Conservation (phyloP, 2,888 invertebrate genomes). For the Drosophila neonasuta region DNA sequence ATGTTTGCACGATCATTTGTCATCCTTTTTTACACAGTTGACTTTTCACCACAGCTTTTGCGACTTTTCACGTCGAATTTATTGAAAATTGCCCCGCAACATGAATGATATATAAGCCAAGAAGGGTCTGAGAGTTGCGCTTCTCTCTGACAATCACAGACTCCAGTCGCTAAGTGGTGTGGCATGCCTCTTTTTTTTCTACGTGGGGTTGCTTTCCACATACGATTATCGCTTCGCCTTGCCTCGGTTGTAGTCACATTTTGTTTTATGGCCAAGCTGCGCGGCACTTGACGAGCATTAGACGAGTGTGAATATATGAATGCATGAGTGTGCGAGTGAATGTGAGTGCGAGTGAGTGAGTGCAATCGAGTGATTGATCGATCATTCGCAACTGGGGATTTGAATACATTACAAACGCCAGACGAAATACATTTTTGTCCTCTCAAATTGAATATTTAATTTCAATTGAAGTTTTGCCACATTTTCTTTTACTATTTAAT, state of each 20-base stretch:
- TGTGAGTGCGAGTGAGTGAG: slow-evolving; percentile 18
- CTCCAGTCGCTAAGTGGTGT: slow-evolving; percentile 57
- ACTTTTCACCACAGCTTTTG: slow-evolving; percentile 29
- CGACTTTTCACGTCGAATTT: slow-evolving; percentile 56
- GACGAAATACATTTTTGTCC: not conserved
- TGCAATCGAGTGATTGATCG: slow-evolving; percentile 68
- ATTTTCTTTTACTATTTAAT: not conserved
- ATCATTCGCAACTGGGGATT: slow-evolving; percentile 29
- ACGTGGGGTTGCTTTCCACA: slow-evolving; percentile 30
- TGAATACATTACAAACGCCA: slow-evolving; percentile 29
- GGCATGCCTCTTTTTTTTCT: slow-evolving; percentile 38
- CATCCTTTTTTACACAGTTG: slow-evolving; percentile 71
- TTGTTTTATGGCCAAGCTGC: slow-evolving; percentile 56
- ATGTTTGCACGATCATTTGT: slow-evolving; percentile 81
- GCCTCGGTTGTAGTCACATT: slow-evolving; percentile 23
- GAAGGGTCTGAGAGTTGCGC: not conserved
- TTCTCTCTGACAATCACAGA: slow-evolving; percentile 48
- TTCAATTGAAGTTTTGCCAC: not conserved
- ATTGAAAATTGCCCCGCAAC: slow-evolving; percentile 61
- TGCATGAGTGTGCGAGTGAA: not conserved
- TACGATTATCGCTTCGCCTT: slow-evolving; percentile 26
- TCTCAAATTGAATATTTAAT: not conserved
- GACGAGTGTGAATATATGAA: slow-evolving; percentile 13
- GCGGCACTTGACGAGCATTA: slow-evolving; percentile 43
- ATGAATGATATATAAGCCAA: slow-evolving; percentile 69